Evolutionary conservation across 64 coral and sea anemone species (phyloP).

Genomic region (Trachythela sp.): DNA sequence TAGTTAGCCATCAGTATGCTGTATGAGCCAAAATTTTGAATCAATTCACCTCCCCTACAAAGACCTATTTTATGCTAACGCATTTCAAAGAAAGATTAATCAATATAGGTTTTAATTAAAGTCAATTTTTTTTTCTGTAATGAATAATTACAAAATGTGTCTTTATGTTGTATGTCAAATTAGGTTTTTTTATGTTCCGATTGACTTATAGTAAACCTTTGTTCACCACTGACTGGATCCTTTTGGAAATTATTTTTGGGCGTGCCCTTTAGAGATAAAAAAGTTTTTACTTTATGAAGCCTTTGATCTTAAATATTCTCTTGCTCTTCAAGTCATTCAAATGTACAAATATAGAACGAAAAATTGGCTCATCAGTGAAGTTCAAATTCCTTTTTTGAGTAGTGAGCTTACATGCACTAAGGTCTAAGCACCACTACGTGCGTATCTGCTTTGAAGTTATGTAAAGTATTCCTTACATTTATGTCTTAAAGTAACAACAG

Average conservation of each 20-base stretch:
- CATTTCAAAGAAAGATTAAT: background rate
- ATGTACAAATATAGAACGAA: background rate
- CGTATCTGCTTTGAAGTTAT: background rate
- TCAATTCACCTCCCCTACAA: too few species aligned
- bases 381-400: constrained; percentile 1
- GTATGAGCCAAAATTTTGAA: too few species aligned
- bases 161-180: background rate
- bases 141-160: background rate
- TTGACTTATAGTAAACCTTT: too few species aligned
- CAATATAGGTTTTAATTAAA: background rate
- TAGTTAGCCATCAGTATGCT: too few species aligned
- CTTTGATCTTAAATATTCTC: background rate
- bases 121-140: background rate
- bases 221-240: too few species aligned
- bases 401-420: background rate
- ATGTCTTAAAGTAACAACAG: background rate
- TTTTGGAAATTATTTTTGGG: background rate
- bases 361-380: background rate
- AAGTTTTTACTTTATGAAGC: background rate
- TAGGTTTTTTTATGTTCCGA: background rate
- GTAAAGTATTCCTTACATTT: background rate
- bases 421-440: background rate
- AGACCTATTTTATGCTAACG: too few species aligned
- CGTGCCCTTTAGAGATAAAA: background rate
- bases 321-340: background rate